phyloP scores from a whole-genome alignment of 2,888 invertebrate species.

The Patella pellucida region DNA sequence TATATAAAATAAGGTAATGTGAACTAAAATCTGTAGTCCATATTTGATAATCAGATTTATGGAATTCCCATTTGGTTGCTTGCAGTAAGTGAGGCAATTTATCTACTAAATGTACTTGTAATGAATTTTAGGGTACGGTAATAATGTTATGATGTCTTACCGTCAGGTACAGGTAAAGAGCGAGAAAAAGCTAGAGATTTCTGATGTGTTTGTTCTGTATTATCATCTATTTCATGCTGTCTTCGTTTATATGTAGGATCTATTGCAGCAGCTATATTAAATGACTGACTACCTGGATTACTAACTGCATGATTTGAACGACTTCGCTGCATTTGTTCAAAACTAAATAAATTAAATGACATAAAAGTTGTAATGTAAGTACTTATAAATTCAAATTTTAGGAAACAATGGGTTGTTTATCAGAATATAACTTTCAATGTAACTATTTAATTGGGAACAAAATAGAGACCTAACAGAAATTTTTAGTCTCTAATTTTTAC shows the following conservation, averaged over 20 bases:
- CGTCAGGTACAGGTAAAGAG: conserved; percentile 42
- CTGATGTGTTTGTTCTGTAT: conserved; percentile 40
- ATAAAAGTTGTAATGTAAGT: too few species aligned
- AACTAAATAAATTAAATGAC: not conserved
- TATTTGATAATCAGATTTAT: too few species aligned
- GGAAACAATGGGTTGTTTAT: too few species aligned
- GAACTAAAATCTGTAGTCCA: too few species aligned
- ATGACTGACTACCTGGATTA: conserved; percentile 21
- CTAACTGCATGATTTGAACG: not conserved
- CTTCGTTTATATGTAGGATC: conserved; percentile 61
- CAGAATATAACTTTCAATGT: too few species aligned
- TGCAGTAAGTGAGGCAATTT: too few species aligned
- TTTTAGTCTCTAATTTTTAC: too few species aligned
- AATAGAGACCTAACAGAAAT: too few species aligned
- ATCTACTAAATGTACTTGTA: not conserved
- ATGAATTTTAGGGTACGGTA: not conserved
- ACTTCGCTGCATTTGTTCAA: not conserved
- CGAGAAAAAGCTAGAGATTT: conserved; percentile 50
- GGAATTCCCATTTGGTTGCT: too few species aligned
- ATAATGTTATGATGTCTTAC: conserved; percentile 19
- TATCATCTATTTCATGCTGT: conserved; percentile 36
- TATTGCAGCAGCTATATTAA: conserved; percentile 63
- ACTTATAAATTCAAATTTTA: too few species aligned
- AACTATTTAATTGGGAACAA: too few species aligned
- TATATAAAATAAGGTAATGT: too few species aligned